Evolutionary conservation across 2,888 invertebrate genomes (phyloP), one percentile per base, ranked within the genome.

Genomic region (Drosophila quinaria): DNA sequence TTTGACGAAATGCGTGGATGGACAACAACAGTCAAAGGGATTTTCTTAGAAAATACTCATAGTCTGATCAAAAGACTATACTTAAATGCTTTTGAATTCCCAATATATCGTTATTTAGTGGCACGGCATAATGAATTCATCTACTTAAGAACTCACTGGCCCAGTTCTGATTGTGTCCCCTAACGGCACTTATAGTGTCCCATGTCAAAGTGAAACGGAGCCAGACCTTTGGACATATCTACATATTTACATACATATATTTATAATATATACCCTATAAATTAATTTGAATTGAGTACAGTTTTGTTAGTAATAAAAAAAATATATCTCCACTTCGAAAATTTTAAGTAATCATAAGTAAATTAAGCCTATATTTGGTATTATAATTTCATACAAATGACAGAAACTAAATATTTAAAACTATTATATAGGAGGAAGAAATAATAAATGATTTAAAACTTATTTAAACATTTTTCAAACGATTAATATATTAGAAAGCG

Each of bases 151-250:
- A 44, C 67, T 62, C 44, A 49, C 42, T 78, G 68, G 47, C 56
- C 74, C 70, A 61, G 33, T 58, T 79, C 41, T 60, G 73, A 78
- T 65, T 61, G 41, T 46, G 68, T 72, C 44, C 46, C 54, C 60
- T 72, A 76, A 76, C 70, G 59, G 70, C 55, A 64, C 41, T 61
- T 74, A 59, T 19, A 35, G 60, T 31, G 52, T 70, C 70, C 64
- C 76, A 62, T 74, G 70, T 55, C 62, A 63, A 50, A 61, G 60
- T 42, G 25, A 70, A 19, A 15, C 35, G 10, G 39, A 61, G 4
- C 60, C 41, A 54, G 44, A 22, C n/a, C 35, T 39, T 51, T 42
- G 33, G 31, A n/a, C n/a, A n/a, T n/a, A n/a, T n/a, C n/a, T n/a
- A n/a, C 55, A n/a, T 9, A 25, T 25, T 4, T 25, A 6, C 13